Evolutionary conservation across 1,140 invertebrate genomes (phyloP).

Genomic region (Reticulitermes speratus): DNA sequence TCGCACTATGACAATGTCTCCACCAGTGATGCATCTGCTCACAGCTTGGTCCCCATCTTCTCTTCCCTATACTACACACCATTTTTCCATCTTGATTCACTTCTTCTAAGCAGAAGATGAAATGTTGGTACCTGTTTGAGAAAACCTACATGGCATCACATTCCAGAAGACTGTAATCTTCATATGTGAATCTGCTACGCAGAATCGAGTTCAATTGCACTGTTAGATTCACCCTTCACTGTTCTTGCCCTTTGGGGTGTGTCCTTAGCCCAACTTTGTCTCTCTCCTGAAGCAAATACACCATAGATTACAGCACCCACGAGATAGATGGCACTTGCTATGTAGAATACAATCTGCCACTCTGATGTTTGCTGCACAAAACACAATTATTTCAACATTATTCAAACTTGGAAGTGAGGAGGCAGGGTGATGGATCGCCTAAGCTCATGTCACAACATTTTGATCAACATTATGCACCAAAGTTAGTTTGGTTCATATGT

Average conservation of each 20-base stretch:
- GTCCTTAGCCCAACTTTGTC: slow-evolving; percentile 72
- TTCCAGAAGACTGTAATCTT: neutral
- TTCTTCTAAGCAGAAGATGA: too few species aligned
- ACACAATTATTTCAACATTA: slow-evolving; percentile 5
- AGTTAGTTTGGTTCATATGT: too few species aligned
- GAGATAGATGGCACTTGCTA: slow-evolving; percentile 74
- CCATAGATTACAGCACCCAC: slow-evolving; percentile 76
- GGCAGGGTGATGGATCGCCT: too few species aligned
- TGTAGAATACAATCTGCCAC: slow-evolving; percentile 84
- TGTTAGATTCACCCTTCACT: neutral
- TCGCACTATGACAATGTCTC: too few species aligned
- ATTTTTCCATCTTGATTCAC: too few species aligned
- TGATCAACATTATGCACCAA: too few species aligned
- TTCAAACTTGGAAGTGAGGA: too few species aligned
- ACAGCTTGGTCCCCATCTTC: too few species aligned
- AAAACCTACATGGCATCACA: neutral
- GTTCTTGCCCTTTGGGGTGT: neutral
- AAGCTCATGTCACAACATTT: too few species aligned
- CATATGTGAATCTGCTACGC: neutral
- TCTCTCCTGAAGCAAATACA: slow-evolving; percentile 75
- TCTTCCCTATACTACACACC: too few species aligned
- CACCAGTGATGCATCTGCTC: too few species aligned
- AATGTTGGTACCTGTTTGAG: neutral
- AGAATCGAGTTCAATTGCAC: neutral
- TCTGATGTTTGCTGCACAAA: slow-evolving; percentile 64